Evolutionary conservation across 1,140 invertebrate species (phyloP), one percentile per base, ranked within the genome.

Genomic region (Akabosia matsudoensis): DNA sequence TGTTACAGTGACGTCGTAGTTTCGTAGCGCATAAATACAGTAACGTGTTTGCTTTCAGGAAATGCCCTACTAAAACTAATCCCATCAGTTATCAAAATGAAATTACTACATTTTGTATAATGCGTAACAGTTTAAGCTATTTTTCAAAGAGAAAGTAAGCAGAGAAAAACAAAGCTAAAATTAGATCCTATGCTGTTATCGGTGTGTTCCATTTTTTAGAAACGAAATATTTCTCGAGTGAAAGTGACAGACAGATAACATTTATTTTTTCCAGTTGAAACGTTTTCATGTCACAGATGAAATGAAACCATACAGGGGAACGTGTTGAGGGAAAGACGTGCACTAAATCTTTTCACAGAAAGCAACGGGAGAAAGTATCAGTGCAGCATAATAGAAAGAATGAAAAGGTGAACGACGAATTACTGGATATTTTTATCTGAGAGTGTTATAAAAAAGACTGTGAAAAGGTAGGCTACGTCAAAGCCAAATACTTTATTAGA

Each of bases 221-320:
- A 18, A 45, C 18, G 37, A 67, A 67, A 67, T 7, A 67, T 67
- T 67, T 4, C 10, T 7, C 4, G 3, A 22, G 61, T 67, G 61
- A 67, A 67, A 67, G 61, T 67, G 61, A 67, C 61, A 67, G 61
- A 67, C 61, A 67, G 61, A 31, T 67, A 16, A 67, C 61, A 67
- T 67, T 67, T 67, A 10, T 67, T 30, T 61, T 30, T 31, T 30
- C 61, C 61, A 30, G 30, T 31, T 67, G 3, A 14, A 30, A 4
- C 61, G 4, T 22, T 56, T 7, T 45, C 37, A 45, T 7, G n/a
- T n/a, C n/a, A 45, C 7, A 45, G 18, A 45, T 10, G 37, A 18
- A 45, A 45, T 45, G 37, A 45, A 45, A 18, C 7, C 37, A 45
- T 45, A 18, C 18, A n/a, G n/a, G 37, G 37, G 37, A 45, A 45